Percentiles rank a stretch among this genome's conserved stretches.
Evolutionary conservation across 2,888 invertebrate species (phyloP).

Genomic region (Tetragonisca angustula): DNA sequence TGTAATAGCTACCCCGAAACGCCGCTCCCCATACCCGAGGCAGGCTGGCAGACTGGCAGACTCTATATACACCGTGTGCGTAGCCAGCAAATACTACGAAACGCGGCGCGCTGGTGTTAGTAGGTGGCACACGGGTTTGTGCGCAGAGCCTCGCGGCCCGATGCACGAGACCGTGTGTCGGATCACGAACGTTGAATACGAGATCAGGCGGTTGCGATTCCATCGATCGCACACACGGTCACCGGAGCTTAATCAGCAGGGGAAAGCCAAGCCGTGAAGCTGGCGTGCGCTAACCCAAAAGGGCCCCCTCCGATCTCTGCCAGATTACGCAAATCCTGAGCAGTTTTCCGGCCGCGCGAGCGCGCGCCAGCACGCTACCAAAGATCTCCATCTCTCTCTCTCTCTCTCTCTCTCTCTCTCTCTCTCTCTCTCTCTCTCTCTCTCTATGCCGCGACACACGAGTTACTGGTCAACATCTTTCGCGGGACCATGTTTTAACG

Average conservation of each 20-base stretch:
- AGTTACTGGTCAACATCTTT: not conserved
- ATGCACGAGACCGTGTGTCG: conserved; percentile 42
- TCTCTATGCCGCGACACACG: too few species aligned
- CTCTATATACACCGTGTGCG: not conserved
- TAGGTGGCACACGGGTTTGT: conserved; percentile 7
- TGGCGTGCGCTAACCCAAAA: conserved; percentile 41
- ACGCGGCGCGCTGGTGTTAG: not conserved
- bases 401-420: too few species aligned
- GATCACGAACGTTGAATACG: conserved; percentile 68
- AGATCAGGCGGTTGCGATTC: conserved; percentile 69
- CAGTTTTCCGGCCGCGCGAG: conserved; percentile 15
- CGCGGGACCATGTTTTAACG: not conserved
- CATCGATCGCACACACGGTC: conserved; percentile 68
- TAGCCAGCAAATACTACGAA: not conserved
- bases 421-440: too few species aligned
- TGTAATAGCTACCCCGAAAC: conserved; percentile 67
- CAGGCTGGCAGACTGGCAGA: too few species aligned
- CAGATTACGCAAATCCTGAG: conserved; percentile 39
- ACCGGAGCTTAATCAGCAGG: conserved; percentile 53
- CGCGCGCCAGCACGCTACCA: too few species aligned
- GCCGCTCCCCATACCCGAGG: not conserved
- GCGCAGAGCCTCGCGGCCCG: conserved; percentile 18
- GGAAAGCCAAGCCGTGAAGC: conserved; percentile 55
- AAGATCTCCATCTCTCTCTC: too few species aligned
- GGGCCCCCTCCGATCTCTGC: conserved; percentile 26